Evolutionary conservation across 2,113 vertebrate genomes (phyloP).

Genomic region (Mustelus asterias): DNA sequence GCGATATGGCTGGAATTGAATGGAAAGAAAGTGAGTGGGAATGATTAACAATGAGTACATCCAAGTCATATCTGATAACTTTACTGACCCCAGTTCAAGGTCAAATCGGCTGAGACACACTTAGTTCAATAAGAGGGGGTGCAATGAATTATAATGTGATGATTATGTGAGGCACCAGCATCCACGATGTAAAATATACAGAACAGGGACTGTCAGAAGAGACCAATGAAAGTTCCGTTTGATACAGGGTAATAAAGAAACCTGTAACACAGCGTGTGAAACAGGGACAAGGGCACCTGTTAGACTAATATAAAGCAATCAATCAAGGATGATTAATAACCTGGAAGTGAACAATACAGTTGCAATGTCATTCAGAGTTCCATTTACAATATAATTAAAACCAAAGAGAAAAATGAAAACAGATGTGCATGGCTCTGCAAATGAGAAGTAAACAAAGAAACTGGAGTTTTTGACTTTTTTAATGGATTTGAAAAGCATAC

Average conservation of each 20-base stretch:
- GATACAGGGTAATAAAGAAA: background rate
- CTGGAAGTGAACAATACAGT: background rate
- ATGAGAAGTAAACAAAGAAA: background rate
- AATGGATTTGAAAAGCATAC: too few relatives aligned
- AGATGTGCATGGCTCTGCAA: background rate
- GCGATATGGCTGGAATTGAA: background rate
- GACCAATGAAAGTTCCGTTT: background rate
- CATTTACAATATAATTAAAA: background rate
- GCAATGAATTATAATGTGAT: background rate
- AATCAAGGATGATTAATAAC: background rate
- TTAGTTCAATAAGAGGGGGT: background rate
- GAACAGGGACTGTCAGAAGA: background rate
- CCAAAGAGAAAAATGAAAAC: background rate
- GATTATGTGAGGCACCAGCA: background rate
- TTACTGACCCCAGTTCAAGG: background rate
- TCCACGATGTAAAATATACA: background rate
- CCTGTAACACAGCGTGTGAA: background rate
- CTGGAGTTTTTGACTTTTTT: background rate
- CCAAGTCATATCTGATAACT: background rate
- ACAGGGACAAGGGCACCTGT: background rate
- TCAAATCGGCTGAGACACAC: background rate
- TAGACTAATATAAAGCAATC: background rate
- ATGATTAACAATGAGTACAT: background rate
- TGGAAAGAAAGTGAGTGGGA: background rate
- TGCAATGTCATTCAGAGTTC: background rate